Conservation (phyloP, 2,113 vertebrate species). For the Malurus melanocephalus region DNA sequence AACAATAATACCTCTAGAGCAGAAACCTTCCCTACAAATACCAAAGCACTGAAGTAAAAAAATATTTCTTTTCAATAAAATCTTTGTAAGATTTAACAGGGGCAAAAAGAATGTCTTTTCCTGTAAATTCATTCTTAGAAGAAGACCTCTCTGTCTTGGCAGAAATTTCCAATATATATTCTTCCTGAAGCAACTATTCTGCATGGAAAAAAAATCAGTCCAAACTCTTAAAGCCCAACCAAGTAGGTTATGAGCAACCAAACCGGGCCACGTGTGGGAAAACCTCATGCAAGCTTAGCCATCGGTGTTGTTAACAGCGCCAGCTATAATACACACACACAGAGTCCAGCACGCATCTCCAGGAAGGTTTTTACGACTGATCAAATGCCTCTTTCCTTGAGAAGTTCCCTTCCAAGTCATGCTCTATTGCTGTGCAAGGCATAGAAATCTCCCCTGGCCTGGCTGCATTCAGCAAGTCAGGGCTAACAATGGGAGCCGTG, state of each 20-base stretch:
- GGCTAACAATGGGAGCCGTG: slow-evolving; percentile 40
- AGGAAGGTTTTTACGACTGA: slow-evolving; percentile 38
- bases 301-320: slow-evolving; percentile 24
- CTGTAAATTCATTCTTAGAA: slow-evolving; percentile 23
- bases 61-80: slow-evolving; percentile 34
- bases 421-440: slow-evolving; percentile 16
- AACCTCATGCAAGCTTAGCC: background rate
- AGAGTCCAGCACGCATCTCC: slow-evolving; percentile 17
- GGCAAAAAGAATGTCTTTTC: slow-evolving; percentile 38
- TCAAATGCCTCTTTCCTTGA: slow-evolving; percentile 19
- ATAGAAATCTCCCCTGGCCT: slow-evolving; percentile 35
- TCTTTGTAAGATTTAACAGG: slow-evolving; percentile 28
- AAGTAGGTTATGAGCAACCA: background rate
- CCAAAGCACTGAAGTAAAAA: slow-evolving; percentile 44
- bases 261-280: background rate
- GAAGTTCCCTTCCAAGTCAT: slow-evolving; percentile 33
- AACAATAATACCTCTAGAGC: background rate
- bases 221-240: background rate
- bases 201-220: background rate
- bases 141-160: background rate
- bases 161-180: slow-evolving; percentile 36
- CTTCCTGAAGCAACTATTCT: slow-evolving; percentile 31
- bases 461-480: slow-evolving; percentile 11
- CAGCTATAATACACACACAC: slow-evolving; percentile 16
- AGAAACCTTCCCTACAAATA: slow-evolving; percentile 29